phyloP scores from a whole-genome alignment of 2,797 vertebrate species.

The Sebastes kiyomatsui region DNA sequence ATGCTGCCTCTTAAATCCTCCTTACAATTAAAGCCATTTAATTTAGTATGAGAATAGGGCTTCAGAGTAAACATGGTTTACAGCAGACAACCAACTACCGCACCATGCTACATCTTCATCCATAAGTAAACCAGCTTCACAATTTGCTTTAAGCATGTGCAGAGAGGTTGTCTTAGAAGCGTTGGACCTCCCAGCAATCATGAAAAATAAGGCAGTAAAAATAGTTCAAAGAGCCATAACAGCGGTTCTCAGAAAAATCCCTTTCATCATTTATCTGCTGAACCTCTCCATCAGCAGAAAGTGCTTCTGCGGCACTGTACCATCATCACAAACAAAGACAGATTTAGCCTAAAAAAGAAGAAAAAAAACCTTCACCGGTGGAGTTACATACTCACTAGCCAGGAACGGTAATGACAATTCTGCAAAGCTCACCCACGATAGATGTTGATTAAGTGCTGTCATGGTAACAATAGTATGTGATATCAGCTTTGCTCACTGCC shows the following conservation, averaged over 20 bases:
- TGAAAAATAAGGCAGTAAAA: slow-evolving; percentile 78
- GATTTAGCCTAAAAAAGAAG: slow-evolving; percentile 42
- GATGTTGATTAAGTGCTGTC: slow-evolving; percentile 67
- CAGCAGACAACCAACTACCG: slow-evolving; percentile 12
- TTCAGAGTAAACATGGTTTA: slow-evolving; percentile 12
- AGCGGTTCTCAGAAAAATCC: slow-evolving; percentile 73
- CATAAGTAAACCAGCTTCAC: slow-evolving; percentile 52
- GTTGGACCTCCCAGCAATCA: slow-evolving; percentile 74
- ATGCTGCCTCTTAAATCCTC: background rate
- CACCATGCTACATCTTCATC: slow-evolving; percentile 20
- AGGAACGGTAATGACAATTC: slow-evolving; percentile 40
- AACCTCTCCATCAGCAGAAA: slow-evolving; percentile 80
- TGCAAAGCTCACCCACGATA: slow-evolving; percentile 39
- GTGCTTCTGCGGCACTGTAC: slow-evolving; percentile 59
- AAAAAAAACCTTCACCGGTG: background rate
- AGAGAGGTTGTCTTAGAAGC: slow-evolving; percentile 56
- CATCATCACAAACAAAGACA: slow-evolving; percentile 75
- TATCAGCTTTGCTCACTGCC: slow-evolving; percentile 41
- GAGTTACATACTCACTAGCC: slow-evolving; percentile 28
- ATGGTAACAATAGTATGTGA: slow-evolving; percentile 57
- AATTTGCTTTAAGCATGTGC: slow-evolving; percentile 37
- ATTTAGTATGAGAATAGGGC: background rate
- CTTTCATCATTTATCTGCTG: slow-evolving; percentile 84
- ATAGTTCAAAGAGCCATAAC: slow-evolving; percentile 80
- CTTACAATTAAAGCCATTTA: background rate